phyloP scores from a whole-genome alignment of 2,113 vertebrate genomes.

The Oreochromis tanganicae region DNA sequence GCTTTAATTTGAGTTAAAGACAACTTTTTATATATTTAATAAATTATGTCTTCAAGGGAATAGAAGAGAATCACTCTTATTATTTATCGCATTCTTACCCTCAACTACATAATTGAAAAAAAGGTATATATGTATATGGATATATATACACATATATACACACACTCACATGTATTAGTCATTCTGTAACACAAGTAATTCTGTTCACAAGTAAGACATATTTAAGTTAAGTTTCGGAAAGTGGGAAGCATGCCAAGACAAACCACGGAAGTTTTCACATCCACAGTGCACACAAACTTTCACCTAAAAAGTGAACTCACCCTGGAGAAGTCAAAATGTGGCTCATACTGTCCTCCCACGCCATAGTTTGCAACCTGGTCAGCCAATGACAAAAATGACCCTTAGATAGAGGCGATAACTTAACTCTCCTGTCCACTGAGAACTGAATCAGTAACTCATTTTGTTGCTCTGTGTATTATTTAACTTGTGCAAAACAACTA shows the following conservation, averaged over 20 bases:
- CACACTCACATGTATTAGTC: background rate
- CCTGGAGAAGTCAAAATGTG: slow-evolving; percentile 97
- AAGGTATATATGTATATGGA: background rate
- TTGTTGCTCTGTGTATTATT: background rate
- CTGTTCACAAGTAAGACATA: background rate
- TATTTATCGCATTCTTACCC: background rate
- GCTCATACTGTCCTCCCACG: slow-evolving; percentile 97
- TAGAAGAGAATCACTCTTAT: background rate
- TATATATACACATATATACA: rapidly evolving
- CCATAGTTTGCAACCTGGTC: slow-evolving; percentile 95
- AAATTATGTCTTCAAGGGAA: background rate
- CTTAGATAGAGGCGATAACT: background rate
- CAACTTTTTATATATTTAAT: background rate
- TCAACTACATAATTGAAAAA: background rate
- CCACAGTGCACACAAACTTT: background rate
- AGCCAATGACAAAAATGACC: background rate
- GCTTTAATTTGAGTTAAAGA: background rate
- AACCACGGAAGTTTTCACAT: background rate
- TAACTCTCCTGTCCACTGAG: background rate
- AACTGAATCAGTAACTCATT: background rate
- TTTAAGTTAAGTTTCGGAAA: background rate
- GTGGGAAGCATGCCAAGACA: background rate
- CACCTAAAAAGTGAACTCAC: slow-evolving; percentile 72
- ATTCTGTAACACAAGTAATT: background rate
- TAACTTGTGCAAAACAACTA: background rate